A percentile compares a stretch with the other conserved stretches of the same genome.
Evolutionary conservation across 1,140 invertebrate genomes (phyloP).

Genomic region (fruit fly (Drosophila melanogaster)): DNA sequence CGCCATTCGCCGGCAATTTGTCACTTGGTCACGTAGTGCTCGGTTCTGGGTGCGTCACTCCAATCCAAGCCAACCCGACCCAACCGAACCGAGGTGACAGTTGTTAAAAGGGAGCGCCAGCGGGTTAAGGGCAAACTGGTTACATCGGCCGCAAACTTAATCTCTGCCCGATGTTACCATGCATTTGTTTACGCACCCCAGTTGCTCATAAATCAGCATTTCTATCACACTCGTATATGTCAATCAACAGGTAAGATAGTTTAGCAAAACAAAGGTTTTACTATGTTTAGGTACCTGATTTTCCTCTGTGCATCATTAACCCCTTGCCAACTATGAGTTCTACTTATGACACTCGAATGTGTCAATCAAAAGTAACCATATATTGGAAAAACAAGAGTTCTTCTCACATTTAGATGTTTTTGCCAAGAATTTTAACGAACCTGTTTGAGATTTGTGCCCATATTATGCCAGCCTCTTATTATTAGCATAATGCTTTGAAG

Average conservation of each 20-base stretch:
- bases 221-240: conserved; percentile 33
- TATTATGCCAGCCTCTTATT: neutral
- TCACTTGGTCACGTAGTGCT: conserved; percentile 77
- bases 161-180: conserved; percentile 37
- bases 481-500: conserved; percentile 5
- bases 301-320: conserved; percentile 16
- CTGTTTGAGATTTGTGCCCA: conserved; percentile 9
- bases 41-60: conserved; percentile 44
- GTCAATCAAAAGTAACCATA: conserved; percentile 16
- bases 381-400: conserved; percentile 2
- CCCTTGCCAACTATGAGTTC: neutral
- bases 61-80: neutral
- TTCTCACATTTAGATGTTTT: neutral
- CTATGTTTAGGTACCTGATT: neutral
- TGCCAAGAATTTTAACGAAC: conserved; percentile 4
- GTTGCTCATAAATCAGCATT: conserved; percentile 28
- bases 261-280: neutral
- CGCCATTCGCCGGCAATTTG: conserved; percentile 67
- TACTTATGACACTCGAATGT: conserved; percentile 2
- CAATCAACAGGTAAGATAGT: conserved; percentile 31
- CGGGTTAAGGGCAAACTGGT: conserved; percentile 35
- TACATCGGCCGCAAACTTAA: conserved; percentile 50
- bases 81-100: conserved; percentile 39
- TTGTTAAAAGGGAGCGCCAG: conserved; percentile 30
- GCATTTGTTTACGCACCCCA: conserved; percentile 38